A percentile compares a stretch with the other conserved stretches of the same genome.
Evolutionary conservation across 2,113 vertebrate species (phyloP).

Genomic region (Symphodus melops): DNA sequence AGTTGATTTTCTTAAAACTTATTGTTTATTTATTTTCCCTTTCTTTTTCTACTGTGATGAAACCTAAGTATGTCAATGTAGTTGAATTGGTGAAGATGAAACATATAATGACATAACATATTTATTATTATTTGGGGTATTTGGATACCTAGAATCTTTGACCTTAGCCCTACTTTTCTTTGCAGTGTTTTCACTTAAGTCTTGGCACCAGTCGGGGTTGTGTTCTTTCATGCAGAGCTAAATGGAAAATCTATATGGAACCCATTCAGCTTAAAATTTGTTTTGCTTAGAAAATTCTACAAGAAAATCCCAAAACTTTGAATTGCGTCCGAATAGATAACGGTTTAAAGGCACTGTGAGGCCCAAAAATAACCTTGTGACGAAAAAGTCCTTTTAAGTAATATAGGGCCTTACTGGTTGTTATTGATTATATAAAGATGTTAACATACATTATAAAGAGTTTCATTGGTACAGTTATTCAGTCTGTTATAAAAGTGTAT

Average conservation of each 20-base stretch:
- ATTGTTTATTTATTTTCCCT: not conserved
- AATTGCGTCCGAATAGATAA: no score
- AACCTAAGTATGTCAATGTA: constrained; percentile 33
- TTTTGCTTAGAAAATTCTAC: constrained; percentile 68
- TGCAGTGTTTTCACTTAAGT: constrained; percentile 94
- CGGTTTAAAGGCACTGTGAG: not conserved
- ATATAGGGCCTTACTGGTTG: not conserved
- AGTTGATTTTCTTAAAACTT: not conserved
- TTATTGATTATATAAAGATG: not conserved
- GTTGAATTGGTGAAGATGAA: constrained; percentile 36
- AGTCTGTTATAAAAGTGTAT: not conserved
- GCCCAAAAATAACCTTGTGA: not conserved
- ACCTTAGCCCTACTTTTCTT: constrained; percentile 86
- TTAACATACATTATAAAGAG: not conserved
- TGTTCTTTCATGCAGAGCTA: constrained; percentile 86
- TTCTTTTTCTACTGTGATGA: not conserved
- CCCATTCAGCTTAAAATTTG: constrained; percentile 88
- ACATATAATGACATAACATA: constrained; percentile 32
- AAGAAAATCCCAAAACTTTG: constrained; percentile 28
- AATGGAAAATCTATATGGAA: constrained; percentile 92
- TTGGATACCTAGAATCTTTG: constrained; percentile 80
- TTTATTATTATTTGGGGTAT: constrained; percentile 87
- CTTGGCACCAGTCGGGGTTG: constrained; percentile 84
- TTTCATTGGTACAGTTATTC: not conserved
- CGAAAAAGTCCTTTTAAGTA: no score